These are phyloP conservation scores for Ambastaia sidthimunki DNA, from an alignment of 2,797 vertebrate species.

Conservation along the genomic window DNA sequence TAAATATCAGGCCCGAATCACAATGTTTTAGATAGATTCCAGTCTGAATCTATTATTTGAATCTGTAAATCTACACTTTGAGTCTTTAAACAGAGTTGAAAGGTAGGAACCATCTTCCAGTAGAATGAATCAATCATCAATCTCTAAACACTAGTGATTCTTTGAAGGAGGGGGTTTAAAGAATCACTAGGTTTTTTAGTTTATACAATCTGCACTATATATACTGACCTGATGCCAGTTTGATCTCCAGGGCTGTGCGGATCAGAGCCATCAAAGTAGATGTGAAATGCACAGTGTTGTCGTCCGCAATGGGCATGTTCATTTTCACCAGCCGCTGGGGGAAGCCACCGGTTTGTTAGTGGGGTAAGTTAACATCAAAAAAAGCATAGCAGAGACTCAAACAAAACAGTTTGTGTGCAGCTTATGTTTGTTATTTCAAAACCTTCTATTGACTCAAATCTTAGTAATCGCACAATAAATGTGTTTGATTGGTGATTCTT, in stretches of 20 bases:
- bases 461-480: background rate
- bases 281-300: constrained; percentile 92
- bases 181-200: no score
- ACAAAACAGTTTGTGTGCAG: constrained; percentile 76
- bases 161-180: no score
- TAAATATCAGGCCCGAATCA: constrained; percentile 5
- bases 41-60: background rate
- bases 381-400: constrained; percentile 57
- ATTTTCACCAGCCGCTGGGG: constrained; percentile 90
- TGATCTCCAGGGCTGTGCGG: constrained; percentile 92
- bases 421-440: constrained; percentile 66
- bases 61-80: background rate
- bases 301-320: constrained; percentile 95
- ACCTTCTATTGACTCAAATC: background rate
- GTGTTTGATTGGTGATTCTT: background rate
- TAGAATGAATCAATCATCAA: no score
- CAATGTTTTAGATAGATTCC: background rate
- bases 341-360: constrained; percentile 52
- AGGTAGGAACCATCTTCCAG: background rate
- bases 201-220: background rate
- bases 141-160: no score
- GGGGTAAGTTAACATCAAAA: constrained; percentile 36
- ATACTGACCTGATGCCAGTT: constrained; percentile 86
- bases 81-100: background rate
- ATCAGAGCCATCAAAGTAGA: constrained; percentile 96